Evolutionary conservation across 2,888 invertebrate species (phyloP), one percentile per base, ranked within the genome.

Genomic region (Trachelus iudaicus): DNA sequence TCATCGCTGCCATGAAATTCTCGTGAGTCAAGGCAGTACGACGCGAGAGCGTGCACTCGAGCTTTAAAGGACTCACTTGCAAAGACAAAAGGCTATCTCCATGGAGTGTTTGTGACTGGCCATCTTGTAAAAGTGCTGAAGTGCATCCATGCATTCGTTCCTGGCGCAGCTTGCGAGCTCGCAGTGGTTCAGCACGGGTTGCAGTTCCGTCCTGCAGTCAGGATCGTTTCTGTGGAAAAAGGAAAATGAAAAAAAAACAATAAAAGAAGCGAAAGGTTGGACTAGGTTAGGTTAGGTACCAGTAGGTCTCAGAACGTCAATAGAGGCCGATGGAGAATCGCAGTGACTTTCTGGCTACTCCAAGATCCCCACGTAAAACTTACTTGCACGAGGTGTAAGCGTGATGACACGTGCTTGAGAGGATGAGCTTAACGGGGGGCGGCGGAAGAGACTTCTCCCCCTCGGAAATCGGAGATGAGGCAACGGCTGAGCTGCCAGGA

Each of bases 41-140:
- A 23, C 56, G 9, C 23, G 23, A 56, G 23, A 56, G 56, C 56
- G 2, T 23, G 9, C 56, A 56, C 56, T 56, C 56, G 56, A 56
- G 23, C 23, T 56, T 56, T 2, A 56, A 56, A 56, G 56, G 56
- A 94, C 96, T 95, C 92, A 97, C 97, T 96, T 97, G 97, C 98
- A 98, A 81, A 97, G 94, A 91, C 98, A 98, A 92, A 97, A 97
- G 85, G 97, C 98, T 86, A 97, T 96, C 92, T 97, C 97, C 83
- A 97, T 94, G 89, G 96, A 97, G 94, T 97, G 96, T 85, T 95
- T 95, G 84, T 96, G 95, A 78, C 95, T 95, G 33, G 95, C 95
- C 87, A 95, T 95, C 91, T 96, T 94, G 92, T 97, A 98, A 92
- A 98, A 97, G 78, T 95, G 95, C 90, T 97, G 95, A 86, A 98